Percentiles rank a stretch among this genome's conserved stretches.
Evolutionary conservation across 2,113 vertebrate genomes (phyloP).

Genomic region (Pluvianellus socialis): DNA sequence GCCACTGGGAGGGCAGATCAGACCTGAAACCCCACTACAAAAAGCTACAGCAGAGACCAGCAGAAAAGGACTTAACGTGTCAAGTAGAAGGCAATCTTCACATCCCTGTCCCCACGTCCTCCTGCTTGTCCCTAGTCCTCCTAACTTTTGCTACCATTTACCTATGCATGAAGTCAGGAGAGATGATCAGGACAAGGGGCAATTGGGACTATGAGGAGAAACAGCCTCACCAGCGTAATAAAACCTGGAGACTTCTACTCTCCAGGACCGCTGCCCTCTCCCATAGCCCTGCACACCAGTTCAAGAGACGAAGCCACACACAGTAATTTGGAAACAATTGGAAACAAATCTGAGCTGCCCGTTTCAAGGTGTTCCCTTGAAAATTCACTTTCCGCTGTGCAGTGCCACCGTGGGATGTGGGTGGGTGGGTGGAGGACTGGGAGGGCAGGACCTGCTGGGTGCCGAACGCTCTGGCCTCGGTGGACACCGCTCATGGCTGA

Average conservation of each 20-base stretch:
- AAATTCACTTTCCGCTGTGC: background rate
- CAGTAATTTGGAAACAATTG: background rate
- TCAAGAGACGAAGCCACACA: rapidly evolving
- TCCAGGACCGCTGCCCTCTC: background rate
- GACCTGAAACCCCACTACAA: background rate
- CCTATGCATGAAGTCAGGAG: rapidly evolving
- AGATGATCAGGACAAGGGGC: background rate
- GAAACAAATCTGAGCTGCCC: background rate
- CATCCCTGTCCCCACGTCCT: rapidly evolving
- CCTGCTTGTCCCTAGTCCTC: background rate
- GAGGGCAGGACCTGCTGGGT: background rate
- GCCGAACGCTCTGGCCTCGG: rapidly evolving
- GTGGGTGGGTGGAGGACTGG: background rate
- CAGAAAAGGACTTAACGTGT: background rate
- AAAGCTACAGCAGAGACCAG: background rate
- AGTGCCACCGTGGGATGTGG: rapidly evolving
- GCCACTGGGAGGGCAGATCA: background rate
- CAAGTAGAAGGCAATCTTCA: background rate
- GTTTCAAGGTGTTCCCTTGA: background rate
- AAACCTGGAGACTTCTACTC: background rate
- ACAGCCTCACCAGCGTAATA: background rate
- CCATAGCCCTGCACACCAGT: no score
- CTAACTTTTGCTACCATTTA: background rate
- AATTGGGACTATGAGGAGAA: rapidly evolving
- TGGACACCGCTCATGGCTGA: rapidly evolving